phyloP scores from a whole-genome alignment of 53 echinoderm and acorn worm genomes.

The Holothuria scabra region DNA sequence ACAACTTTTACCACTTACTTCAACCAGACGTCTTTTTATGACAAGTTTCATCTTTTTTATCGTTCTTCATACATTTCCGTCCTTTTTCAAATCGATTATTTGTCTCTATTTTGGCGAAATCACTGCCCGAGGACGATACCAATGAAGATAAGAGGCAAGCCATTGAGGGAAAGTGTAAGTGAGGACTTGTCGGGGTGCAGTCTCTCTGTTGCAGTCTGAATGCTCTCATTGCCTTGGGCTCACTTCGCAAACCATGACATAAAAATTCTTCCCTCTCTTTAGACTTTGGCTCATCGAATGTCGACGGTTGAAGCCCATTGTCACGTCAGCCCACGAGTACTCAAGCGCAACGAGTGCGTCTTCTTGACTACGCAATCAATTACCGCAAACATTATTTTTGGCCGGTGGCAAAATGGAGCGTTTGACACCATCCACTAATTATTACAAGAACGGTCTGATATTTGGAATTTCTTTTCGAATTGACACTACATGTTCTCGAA shows the following conservation, averaged over 20 bases:
- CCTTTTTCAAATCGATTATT: neutral
- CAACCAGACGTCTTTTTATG: conserved; percentile 6
- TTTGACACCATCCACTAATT: neutral
- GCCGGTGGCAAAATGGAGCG: conserved; percentile 12
- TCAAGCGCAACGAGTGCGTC: conserved; percentile 22
- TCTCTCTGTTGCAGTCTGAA: conserved; percentile 31
- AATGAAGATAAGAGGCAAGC: conserved; percentile 21
- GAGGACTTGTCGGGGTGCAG: conserved; percentile 9
- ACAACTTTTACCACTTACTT: neutral
- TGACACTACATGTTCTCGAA: no score
- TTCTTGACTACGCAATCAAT: conserved; percentile 13
- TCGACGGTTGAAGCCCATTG: neutral
- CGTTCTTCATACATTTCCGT: neutral
- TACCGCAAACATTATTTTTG: conserved; percentile 23
- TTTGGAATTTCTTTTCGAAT: no score
- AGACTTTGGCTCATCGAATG: no score
- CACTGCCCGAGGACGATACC: conserved; percentile 3
- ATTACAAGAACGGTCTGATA: no score
- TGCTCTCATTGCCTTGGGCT: conserved; percentile 16
- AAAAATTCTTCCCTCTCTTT: neutral
- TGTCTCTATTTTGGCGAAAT: neutral
- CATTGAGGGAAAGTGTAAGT: neutral
- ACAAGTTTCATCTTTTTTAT: neutral
- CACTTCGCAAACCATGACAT: conserved; percentile 13
- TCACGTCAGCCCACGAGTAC: neutral